Base-by-base conservation (phyloP, 2,888 invertebrate genomes). In the Cheilosia vernalis region DNA sequence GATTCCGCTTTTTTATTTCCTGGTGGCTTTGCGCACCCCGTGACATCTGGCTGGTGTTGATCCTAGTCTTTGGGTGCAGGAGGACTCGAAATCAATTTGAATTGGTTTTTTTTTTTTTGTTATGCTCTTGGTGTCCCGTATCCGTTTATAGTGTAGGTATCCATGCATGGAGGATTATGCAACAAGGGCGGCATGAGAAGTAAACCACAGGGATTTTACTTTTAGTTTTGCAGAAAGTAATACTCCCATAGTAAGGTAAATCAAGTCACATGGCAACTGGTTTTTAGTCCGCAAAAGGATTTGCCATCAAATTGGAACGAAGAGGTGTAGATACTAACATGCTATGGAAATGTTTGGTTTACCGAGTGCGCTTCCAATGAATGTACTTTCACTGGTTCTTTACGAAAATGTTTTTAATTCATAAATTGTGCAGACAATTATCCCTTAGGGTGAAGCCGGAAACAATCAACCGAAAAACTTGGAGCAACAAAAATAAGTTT, bases 51-150 rank as follows among this genome's bases (percentile, higher is more conserved):
- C 61, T 21, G 63, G 72, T 61, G 53, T 55, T 60, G 74, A 74
- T 80, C 44, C 61, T 47, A 58, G 42, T 60, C 37, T 15, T 10
- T 60, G 4, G 53, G 4, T 53, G 42, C 2, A 17, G 17, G 21
- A 30, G 37, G 42, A 56, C 55, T 30, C 66, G 9, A 67, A 74
- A 60, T 74, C 74, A 80, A 80, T 80, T 80, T 60, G 51, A 80
- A 61, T 74, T 30, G 30, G 5, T 4, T 27, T 27, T 27, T 6
- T 27, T 27, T 27, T 7, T 40, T 44, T 24, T 27, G 42, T 47
- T 49, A 33, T 53, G 55, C 15, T 53, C 47, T 74, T 55, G 27
- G n/a, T 9, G 30, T 33, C 30, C 21, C 55, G 3, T 21, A 55
- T 30, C 17, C 55, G 1, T 19, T 15, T 55, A 30, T 15, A 10